phyloP scores from a whole-genome alignment of 64 coral and sea anemone genomes.

The Porites lutea region DNA sequence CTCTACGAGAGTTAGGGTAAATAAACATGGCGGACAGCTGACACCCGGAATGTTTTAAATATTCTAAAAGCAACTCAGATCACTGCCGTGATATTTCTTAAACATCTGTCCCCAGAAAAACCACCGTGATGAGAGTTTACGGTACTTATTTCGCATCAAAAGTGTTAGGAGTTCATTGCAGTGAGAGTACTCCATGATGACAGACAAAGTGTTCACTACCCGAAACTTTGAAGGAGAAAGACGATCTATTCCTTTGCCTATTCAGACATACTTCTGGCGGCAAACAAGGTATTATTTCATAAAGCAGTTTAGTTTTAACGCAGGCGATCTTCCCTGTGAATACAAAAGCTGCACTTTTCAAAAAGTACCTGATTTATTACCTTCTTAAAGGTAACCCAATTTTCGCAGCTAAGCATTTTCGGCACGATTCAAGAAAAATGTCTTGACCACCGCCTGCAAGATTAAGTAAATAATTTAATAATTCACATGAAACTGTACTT shows the following conservation, averaged over 20 bases:
- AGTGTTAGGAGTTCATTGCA: not conserved
- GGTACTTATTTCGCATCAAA: not conserved
- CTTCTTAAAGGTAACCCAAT: no score
- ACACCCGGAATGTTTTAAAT: not conserved
- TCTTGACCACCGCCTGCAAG: no score
- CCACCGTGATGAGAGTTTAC: not conserved
- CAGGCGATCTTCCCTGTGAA: not conserved
- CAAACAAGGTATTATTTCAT: conserved; percentile 87
- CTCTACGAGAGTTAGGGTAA: not conserved
- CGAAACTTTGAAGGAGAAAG: conserved; percentile 90
- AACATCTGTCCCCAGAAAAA: conserved; percentile 15
- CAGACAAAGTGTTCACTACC: conserved; percentile 82
- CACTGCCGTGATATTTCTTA: not conserved
- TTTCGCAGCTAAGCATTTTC: no score
- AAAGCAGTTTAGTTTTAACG: not conserved
- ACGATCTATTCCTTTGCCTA: conserved; percentile 88
- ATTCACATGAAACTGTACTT: no score
- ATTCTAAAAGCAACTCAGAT: not conserved
- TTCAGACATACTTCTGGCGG: conserved; percentile 99
- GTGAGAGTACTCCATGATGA: not conserved
- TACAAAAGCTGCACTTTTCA: not conserved
- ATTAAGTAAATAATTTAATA: no score
- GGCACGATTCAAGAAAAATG: no score
- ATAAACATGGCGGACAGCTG: conserved; percentile 53
- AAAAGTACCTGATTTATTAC: no score